Percentiles rank a stretch among this genome's conserved stretches.
Conservation (phyloP, 1,140 invertebrate species). For the Trachelipus rathkii region DNA sequence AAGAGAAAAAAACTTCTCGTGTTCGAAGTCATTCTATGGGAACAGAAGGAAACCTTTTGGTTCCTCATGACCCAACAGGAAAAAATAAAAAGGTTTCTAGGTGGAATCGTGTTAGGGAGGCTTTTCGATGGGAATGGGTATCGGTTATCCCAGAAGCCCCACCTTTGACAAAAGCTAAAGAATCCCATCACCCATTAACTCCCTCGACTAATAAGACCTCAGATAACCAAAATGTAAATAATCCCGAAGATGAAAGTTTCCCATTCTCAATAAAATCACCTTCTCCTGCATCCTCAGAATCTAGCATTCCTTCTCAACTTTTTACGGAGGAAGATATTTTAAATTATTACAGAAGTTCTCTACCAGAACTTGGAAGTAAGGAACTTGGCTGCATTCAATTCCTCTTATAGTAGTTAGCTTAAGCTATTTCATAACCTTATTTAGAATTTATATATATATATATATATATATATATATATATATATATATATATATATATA, state of each 20-base stretch:
- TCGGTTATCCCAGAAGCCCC: constrained; percentile 32
- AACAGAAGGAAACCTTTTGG: constrained; percentile 47
- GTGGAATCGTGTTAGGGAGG: constrained; percentile 77
- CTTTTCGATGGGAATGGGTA: constrained; percentile 64
- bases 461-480: no score
- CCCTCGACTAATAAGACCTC: constrained; percentile 29
- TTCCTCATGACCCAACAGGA: constrained; percentile 14
- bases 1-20: constrained; percentile 28
- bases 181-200: constrained; percentile 34
- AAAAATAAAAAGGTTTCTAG: constrained; percentile 62
- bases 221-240: constrained; percentile 24
- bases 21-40: constrained; percentile 55
- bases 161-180: constrained; percentile 47
- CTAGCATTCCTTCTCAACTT: constrained; percentile 30
- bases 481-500: no score
- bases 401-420: no score
- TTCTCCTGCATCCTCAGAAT: constrained; percentile 35
- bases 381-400: no score
- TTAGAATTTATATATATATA: no score
- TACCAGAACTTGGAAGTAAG: not conserved
- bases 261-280: constrained; percentile 14
- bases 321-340: constrained; percentile 36
- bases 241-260: constrained; percentile 16
- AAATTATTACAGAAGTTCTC: constrained; percentile 25
- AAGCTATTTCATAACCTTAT: no score